These are phyloP conservation scores for Stramonita haemastoma DNA, from an alignment of 2,888 invertebrate genomes.

Conservation along the genomic window DNA sequence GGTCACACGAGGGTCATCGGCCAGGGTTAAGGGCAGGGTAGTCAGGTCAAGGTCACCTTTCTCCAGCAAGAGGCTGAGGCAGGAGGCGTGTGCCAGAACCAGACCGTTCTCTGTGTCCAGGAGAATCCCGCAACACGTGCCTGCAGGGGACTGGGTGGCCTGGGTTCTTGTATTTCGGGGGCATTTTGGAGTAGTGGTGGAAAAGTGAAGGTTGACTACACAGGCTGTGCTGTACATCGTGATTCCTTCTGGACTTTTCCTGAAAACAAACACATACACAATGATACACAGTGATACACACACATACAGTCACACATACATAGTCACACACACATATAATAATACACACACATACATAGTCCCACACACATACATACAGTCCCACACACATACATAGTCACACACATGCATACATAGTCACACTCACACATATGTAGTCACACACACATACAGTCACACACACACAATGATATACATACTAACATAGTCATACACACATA, in stretches of 20 bases:
- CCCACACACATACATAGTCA: no score
- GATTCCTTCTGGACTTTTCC: background rate
- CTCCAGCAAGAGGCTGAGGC: constrained; percentile 54
- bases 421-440: no score
- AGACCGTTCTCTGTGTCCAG: constrained; percentile 56
- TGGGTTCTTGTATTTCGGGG: background rate
- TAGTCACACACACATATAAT: no score
- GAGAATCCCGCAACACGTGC: constrained; percentile 62
- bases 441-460: no score
- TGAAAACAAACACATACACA: background rate
- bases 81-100: constrained; percentile 65
- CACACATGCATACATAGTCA: no score
- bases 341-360: no score
- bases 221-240: constrained; percentile 38
- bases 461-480: no score
- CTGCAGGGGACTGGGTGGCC: constrained; percentile 42
- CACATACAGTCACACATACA: no score
- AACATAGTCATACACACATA: no score
- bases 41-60: constrained; percentile 25
- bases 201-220: constrained; percentile 40
- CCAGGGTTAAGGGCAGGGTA: background rate
- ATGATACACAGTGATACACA: no score
- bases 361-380: no score
- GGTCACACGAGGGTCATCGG: constrained; percentile 26
- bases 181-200: background rate